Percentiles rank a stretch among this genome's conserved stretches.
These are phyloP conservation scores for Calliscelio sp. DNA, from an alignment of 2,888 invertebrate species.

Conservation along the genomic window DNA sequence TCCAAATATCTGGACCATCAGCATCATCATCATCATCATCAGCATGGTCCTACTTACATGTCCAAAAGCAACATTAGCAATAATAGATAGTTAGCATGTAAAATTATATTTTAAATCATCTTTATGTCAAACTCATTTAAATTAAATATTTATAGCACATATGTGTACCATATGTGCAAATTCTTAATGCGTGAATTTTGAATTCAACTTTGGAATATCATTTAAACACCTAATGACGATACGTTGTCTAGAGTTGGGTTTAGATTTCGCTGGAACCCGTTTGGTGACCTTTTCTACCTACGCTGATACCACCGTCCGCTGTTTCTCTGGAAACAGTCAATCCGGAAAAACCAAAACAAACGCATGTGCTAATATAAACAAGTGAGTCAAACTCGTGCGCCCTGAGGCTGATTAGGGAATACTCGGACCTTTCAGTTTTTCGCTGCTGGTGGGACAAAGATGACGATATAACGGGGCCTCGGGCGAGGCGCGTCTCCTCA, in stretches of 20 bases:
- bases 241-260: not conserved
- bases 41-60: too few relatives aligned
- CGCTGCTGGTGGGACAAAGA: constrained; percentile 4
- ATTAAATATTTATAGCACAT: too few relatives aligned
- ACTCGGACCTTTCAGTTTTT: constrained; percentile 27
- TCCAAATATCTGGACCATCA: too few relatives aligned
- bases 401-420: constrained; percentile 63
- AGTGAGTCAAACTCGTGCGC: constrained; percentile 52
- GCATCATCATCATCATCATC: not conserved
- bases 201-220: too few relatives aligned
- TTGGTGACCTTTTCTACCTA: constrained; percentile 33
- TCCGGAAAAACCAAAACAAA: constrained; percentile 31
- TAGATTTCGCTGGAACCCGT: constrained; percentile 36
- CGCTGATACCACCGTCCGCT: not conserved
- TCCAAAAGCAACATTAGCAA: too few relatives aligned
- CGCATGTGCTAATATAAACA: constrained; percentile 43
- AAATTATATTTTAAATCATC: too few relatives aligned
- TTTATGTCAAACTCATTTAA: too few relatives aligned
- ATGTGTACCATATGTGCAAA: too few relatives aligned
- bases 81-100: too few relatives aligned
- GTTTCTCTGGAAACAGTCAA: not conserved
- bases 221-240: too few relatives aligned
- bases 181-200: too few relatives aligned
- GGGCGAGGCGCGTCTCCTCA: constrained; percentile 69
- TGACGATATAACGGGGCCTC: constrained; percentile 52